phyloP scores from a whole-genome alignment of 2,888 invertebrate species.

The Didymodactylos carnosus region DNA sequence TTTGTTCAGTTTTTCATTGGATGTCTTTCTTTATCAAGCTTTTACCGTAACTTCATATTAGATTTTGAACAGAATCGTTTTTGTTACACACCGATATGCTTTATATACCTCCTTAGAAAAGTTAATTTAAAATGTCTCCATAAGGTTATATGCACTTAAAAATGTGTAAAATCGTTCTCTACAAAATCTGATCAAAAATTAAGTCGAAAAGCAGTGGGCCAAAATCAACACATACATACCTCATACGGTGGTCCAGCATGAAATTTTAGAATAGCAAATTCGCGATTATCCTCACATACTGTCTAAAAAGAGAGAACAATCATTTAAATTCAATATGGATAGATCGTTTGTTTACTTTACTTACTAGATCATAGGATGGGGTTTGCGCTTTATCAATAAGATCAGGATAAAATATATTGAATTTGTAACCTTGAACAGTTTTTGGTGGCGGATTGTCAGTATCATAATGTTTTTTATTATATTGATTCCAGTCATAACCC shows the following conservation, averaged over 20 bases:
- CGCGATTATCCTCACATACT: slow-evolving; percentile 68
- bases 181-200: too few species aligned
- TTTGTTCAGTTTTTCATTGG: too few species aligned
- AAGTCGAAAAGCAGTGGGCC: too few species aligned
- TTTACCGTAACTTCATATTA: too few species aligned
- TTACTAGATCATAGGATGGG: slow-evolving; percentile 72
- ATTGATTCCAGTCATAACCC: slow-evolving; percentile 99
- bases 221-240: too few species aligned
- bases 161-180: too few species aligned
- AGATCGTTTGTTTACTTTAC: slow-evolving; percentile 24
- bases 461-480: slow-evolving; percentile 99
- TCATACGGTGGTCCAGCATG: slow-evolving; percentile 98
- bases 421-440: slow-evolving; percentile 98
- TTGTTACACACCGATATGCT: too few species aligned
- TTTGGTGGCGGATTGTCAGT: slow-evolving; percentile 99
- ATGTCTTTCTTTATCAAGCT: too few species aligned
- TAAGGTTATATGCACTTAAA: too few species aligned
- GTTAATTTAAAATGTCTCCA: too few species aligned
- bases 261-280: slow-evolving; percentile 81
- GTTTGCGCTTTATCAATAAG: slow-evolving; percentile 71
- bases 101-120: too few species aligned
- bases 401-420: slow-evolving; percentile 97
- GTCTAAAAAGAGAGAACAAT: slow-evolving; percentile 41
- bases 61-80: too few species aligned
- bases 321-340: background rate